Evolutionary conservation across 1,140 invertebrate genomes (phyloP), one percentile per base, ranked within the genome.

Genomic region (Drosophila nigromelanica): DNA sequence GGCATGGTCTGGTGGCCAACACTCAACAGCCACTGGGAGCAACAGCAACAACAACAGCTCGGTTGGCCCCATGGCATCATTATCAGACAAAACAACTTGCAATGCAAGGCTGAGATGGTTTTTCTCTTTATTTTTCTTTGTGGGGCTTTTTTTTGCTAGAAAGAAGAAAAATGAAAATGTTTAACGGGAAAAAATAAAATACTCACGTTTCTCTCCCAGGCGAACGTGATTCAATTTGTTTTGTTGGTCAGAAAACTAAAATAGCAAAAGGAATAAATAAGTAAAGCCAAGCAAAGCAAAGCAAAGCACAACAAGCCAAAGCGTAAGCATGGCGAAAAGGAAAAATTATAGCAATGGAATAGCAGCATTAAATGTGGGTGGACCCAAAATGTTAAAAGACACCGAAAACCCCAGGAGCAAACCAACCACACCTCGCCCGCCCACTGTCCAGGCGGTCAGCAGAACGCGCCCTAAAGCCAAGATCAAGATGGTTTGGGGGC

Each of bases 131-230:
- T 15, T 30, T 48, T 43, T 51, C 27, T 43, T 70, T 58, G 48
- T 27, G 18, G 1, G 18, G 1, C 1, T 5, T 15, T 39, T 39
- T 30, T 21, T 15, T 37, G 27, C 39, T 12, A 27, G 33, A 30
- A 82, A 82, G 82, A 87, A 82, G 82, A 89, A 89, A 87, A 87
- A 89, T 89, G 83, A 87, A 87, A 87, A 87, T 87, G 82, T 87
- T 87, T 89, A 87, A 87, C 82, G 82, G 73, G 82, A 89, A 89
- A 58, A 87, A 89, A 87, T 89, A 87, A 87, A 87, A 87, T 87
- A 87, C 82, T 87, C 82, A 87, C 82, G 82, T 87, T 87, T 72
- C 72, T 82, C 68, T 87, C 76, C 76, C 76, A 79, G 43, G 82
- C 82, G 82, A 87, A 87, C 82, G 82, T 87, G 82, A 87, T 87